Base-by-base conservation (phyloP, 2,113 vertebrate genomes). In the Amphiprion ocellaris region DNA sequence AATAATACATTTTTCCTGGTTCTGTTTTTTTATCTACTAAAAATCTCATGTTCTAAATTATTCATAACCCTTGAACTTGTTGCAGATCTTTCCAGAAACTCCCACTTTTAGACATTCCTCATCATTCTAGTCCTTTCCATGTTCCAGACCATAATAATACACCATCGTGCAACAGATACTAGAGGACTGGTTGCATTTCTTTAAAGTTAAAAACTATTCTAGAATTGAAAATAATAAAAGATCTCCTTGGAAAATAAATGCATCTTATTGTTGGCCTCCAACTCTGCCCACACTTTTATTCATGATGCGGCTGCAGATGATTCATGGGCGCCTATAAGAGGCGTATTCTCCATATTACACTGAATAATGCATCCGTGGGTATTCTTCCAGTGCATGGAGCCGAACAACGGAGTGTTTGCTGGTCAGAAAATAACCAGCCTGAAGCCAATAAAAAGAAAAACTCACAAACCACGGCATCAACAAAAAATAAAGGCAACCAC, bases 341-440 rank as follows among this genome's bases (percentile, higher is more conserved):
- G 44, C 46, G 16, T 56, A 60, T 41, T 52, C 69, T 64, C 68
- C 59, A 74, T 83, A 70, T 84, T 74, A 52, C 61, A 62, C 69
- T 70, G 53, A 59, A 56, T 47, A 74, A 83, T 50, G 67, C 52
- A 75, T 81, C 75, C 4, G 16, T 9, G 60, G 39, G 24, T 56
- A 53, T 80, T 80, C 76, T 76, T 63, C 46, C 74, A 61, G 73
- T 50, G 53, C 69, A 39, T 58, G 50, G 24, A 58, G 56, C 59
- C 6, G 67, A 78, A 86, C 71, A 87, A 78, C 60, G 53, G 56
- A 77, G 55, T 28, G 30, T 74, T 71, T 83, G 74, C 52, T 86
- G 83, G 69, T 68, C 62, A 70, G 74, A 69, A 85, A 77, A 88
- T 71, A 84, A 75, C 9, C 21, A 28, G 69, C 63, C 79, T 71